These are phyloP conservation scores for Propithecus perrieri DNA, from an alignment of 2,797 vertebrate species.

Conservation along the genomic window DNA sequence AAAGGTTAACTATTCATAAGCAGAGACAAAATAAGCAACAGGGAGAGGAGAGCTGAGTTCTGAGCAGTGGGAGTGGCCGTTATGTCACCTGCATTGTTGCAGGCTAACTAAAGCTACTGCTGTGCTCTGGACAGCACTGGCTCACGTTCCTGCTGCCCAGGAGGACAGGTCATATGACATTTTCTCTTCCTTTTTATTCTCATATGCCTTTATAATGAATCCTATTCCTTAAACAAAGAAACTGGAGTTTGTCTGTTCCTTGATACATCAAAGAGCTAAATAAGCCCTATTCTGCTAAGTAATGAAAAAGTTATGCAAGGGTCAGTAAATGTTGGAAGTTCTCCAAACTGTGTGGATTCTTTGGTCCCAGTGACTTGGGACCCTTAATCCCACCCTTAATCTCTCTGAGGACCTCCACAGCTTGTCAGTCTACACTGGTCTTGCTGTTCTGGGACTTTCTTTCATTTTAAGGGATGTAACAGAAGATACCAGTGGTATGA, in stretches of 20 bases:
- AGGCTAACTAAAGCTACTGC: not conserved
- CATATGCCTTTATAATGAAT: not conserved
- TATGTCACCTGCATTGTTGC: accelerated
- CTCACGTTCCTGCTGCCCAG: not conserved
- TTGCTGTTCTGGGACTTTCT: not conserved
- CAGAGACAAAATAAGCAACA: not conserved
- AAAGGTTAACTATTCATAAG: not conserved
- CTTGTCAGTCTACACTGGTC: accelerated
- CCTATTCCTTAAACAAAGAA: not conserved
- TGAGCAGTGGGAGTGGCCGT: accelerated
- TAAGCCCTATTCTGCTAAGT: not conserved
- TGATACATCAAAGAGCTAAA: not conserved
- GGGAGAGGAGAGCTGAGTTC: not conserved
- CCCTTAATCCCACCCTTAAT: not conserved
- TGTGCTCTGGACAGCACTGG: not conserved
- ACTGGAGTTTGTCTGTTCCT: not conserved
- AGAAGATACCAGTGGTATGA: not conserved
- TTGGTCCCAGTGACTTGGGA: not conserved
- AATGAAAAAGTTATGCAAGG: not conserved
- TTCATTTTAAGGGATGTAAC: not conserved
- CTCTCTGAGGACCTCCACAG: not conserved
- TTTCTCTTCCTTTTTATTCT: not conserved
- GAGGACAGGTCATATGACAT: not conserved
- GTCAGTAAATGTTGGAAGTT: not conserved
- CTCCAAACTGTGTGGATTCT: not conserved